Base-by-base conservation (phyloP, 2,888 invertebrate genomes). In the Melinaea marsaeus region DNA sequence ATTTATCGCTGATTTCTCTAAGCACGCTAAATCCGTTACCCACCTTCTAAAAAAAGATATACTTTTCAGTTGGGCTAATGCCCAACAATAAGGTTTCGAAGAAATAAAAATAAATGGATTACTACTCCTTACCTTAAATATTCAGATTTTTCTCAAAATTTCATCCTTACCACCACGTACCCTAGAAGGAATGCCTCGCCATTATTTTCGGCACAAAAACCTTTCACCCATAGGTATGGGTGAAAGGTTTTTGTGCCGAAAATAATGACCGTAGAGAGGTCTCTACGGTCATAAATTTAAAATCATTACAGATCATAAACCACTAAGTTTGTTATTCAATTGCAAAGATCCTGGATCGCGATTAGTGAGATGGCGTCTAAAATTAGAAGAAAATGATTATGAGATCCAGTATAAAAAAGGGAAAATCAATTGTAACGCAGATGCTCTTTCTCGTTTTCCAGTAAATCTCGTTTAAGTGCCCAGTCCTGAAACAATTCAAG, bases 1-100 rank as follows among this genome's bases (percentile, higher is more conserved):
- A 47, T 85, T 83, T 61, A 83, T 85, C 0, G 58, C 67, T 35
- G 62, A 79, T 9, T 83, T 79, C 60, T 68, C 78, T 1, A 71
- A 74, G 57, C 62, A 75, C 2, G 71, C 79, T 0, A 73, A 75
- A 63, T 70, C 74, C 1, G 58, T 74, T 1, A 72, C 74, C 0
- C 13, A 2, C 5, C 67, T 74, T 2, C 37, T 73, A 2, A 72
- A 71, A 61, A 74, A 75, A 34, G 71, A 72, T 32, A 42, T 22
- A 4, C 37, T 67, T 22, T 73, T 76, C 42, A 62, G 71, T 0
- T 74, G 72, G 72, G 7, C 22, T 42, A 42, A 42, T 9, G 42
- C 42, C 45, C 71, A 73, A 54, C 64, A 72, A 48, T 6, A 65
- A 32, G 63, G 72, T 1, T 75, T 73, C 32, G 71, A 72, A 22